Base-by-base conservation (phyloP, 2,888 invertebrate genomes). In the Platycheirus rosarum region DNA sequence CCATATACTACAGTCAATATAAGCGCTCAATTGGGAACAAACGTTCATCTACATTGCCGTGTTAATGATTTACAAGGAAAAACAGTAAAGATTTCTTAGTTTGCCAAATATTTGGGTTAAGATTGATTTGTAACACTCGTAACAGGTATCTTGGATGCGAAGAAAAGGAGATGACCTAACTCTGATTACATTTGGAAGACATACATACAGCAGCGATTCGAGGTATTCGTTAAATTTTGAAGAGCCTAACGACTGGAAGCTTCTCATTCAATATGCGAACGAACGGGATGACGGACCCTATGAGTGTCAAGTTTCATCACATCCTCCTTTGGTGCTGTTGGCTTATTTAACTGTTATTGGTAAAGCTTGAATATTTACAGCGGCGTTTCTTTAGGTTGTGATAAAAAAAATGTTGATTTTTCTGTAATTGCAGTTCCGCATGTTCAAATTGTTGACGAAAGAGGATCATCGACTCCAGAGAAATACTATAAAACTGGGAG, bases 401-500 rank as follows among this genome's bases (percentile, higher is more conserved):
- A 16, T 46, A 9, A 23, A 35, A 26, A 9, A 23, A 35, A 26
- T 48, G 65, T 32, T 9, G 7, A 8, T 63, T 44, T 80, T 66
- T 44, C 60, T 32, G 11, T 1, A 6, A 35, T 5, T 90, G 46
- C 92, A 96, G 96, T 95, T 88, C 96, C 96, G 87, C 94, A 94
- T 88, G 94, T 96, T 87, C 95, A 95, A 88, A 95, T 96, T 86
- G 93, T 95, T 51, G 96, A 96, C 88, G 95, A 95, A 87, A 92
- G 95, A 85, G 95, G 95, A 13, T 93, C 94, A 32, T 93, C 94
- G 40, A 93, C 95, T 0, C 93, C 93, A 82, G 95, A 95, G 91
- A 95, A 95, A 91, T 95, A 95, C 90, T 95, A 95, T 92, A 95
- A 95, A 89, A 94, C 95, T 86, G 95, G 95, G 32, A 95, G 95